Percentiles rank a stretch among this genome's conserved stretches.
Conservation (phyloP, 1,140 invertebrate species). For the Lycorma delicatula region DNA sequence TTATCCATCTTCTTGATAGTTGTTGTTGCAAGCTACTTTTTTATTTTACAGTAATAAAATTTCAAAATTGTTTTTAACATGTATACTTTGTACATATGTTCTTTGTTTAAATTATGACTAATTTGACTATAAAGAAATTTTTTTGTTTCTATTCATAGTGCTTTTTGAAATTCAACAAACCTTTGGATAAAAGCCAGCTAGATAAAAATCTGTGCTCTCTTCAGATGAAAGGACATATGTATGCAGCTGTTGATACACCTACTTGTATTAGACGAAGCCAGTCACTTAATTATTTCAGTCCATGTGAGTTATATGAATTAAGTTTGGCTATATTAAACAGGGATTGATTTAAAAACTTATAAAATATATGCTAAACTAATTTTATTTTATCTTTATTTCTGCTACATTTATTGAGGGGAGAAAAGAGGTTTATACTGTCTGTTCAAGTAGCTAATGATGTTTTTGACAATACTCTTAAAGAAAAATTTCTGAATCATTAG, state of each 20-base stretch:
- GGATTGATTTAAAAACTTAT: no score
- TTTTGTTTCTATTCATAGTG: conserved; percentile 37
- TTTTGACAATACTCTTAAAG: no score
- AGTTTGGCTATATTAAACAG: no score
- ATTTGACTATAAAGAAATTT: not conserved
- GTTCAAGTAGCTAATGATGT: no score
- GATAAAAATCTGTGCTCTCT: conserved; percentile 72
- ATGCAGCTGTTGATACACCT: conserved; percentile 71
- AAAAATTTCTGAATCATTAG: no score
- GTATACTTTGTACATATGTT: conserved; percentile 1
- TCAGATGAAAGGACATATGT: conserved; percentile 81
- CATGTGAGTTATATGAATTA: no score
- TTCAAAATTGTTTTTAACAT: not conserved
- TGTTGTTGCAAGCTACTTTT: not conserved
- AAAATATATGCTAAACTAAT: not conserved
- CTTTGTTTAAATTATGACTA: no score
- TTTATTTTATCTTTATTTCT: conserved; percentile 15
- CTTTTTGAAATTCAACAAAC: conserved; percentile 48
- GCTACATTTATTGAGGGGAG: no score
- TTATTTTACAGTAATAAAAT: not conserved
- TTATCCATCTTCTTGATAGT: no score
- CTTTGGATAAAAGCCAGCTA: conserved; percentile 46
- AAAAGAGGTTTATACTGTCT: no score
- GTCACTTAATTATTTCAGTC: conserved; percentile 37
- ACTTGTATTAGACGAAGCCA: conserved; percentile 61